Conservation (phyloP, 2,797 vertebrate species). For the Pipistrellus pygmaeus region DNA sequence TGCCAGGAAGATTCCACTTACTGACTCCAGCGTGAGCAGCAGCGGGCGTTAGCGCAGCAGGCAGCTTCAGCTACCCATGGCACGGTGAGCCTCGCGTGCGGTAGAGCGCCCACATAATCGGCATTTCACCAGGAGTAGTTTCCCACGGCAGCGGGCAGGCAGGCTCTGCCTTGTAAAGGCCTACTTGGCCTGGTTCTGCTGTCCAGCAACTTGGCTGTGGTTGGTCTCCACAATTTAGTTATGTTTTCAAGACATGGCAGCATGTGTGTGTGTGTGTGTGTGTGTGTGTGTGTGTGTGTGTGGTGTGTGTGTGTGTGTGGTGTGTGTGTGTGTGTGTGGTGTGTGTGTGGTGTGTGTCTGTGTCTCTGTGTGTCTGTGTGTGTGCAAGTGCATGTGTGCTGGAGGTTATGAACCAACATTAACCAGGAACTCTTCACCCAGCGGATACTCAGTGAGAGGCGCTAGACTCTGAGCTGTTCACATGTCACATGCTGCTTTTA, state of each 20-base stretch:
- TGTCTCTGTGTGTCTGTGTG: too few species aligned
- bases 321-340: too few species aligned
- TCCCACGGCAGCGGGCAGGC: rapidly evolving
- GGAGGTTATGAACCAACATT: background rate
- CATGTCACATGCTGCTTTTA: background rate
- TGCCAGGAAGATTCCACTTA: background rate
- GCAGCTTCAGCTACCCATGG: background rate
- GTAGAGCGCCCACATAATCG: rapidly evolving
- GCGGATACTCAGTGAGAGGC: background rate
- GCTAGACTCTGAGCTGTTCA: background rate
- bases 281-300: background rate
- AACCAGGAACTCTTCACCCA: background rate
- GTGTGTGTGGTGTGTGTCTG: too few species aligned
- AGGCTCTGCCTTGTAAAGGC: background rate
- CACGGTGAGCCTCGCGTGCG: rapidly evolving
- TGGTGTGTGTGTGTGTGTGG: too few species aligned
- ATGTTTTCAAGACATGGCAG: background rate
- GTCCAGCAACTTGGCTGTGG: rapidly evolving
- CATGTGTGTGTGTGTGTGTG: background rate
- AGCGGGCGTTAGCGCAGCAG: background rate
- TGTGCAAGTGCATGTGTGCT: rapidly evolving
- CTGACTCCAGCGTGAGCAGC: background rate
- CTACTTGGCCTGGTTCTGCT: background rate
- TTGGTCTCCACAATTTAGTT: background rate
- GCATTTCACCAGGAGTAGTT: background rate